These are phyloP conservation scores for Desmodus rotundus DNA, from an alignment of 2,113 vertebrate species.

Conservation along the genomic window DNA sequence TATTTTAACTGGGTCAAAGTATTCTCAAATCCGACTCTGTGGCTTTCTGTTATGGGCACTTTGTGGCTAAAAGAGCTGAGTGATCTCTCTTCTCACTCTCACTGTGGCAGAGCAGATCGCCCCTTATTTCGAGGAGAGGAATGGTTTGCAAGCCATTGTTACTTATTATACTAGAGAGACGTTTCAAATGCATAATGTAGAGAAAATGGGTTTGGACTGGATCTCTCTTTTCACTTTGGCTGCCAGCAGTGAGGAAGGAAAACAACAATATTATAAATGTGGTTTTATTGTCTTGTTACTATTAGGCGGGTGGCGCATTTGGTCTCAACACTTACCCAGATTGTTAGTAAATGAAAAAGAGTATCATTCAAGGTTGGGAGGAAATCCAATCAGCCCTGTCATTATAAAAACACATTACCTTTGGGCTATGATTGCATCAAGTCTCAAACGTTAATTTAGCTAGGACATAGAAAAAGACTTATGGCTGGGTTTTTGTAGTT, in stretches of 20 bases:
- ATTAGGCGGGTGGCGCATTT: not conserved
- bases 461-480: not conserved
- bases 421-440: not conserved
- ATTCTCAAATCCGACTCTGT: not conserved
- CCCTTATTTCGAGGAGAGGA: not conserved
- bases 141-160: constrained; percentile 3
- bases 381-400: constrained; percentile 24
- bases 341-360: constrained; percentile 42
- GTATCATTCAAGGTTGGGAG: not conserved
- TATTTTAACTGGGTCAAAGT: not conserved
- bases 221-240: not conserved
- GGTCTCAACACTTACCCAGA: not conserved
- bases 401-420: constrained; percentile 27
- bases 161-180: constrained; percentile 20
- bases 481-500: not conserved
- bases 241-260: constrained; percentile 40
- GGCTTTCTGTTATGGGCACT: constrained; percentile 20
- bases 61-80: not conserved
- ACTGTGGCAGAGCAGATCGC: not conserved
- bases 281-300: constrained; percentile 30
- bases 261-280: constrained; percentile 16
- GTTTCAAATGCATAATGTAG: constrained; percentile 34
- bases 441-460: not conserved
- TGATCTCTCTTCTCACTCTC: constrained; percentile 17
- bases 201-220: constrained; percentile 31